Base-by-base conservation (phyloP, 2,888 invertebrate genomes). In the Dendrolimus houi region DNA sequence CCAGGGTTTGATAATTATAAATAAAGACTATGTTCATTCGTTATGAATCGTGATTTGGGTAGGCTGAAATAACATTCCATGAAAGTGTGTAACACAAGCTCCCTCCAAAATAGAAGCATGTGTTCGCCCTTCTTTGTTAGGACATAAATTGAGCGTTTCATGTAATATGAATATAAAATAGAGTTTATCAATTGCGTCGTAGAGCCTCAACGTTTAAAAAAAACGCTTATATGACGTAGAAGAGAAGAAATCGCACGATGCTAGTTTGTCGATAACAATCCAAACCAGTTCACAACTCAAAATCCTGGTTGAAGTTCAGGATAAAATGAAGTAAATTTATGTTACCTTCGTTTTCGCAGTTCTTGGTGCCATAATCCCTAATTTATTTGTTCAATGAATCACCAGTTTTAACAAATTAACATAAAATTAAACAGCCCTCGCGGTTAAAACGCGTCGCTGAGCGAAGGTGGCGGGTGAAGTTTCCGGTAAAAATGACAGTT, bases 401-500 rank as follows among this genome's bases (percentile, higher is more conserved):
- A 64, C 53, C 61, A 65, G 62, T 29, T 13, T 41, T n/a, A 54
- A 54, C 59, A 61, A 60, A 62, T 58, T 58, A 62, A 60, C 60
- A 57, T 62, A 60, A 55, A 54, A 53, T 14, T n/a, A 59, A 59
- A 57, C 52, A 55, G 42, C 53, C 53, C 55, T 54, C 14, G n/a
- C 41, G 52, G 55, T 17, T 58, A 62, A 63, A 65, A 60, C 62
- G 71, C 69, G 71, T 68, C 54, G 62, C 62, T 62, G 62, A 64
- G 68, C 72, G 69, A 68, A 69, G 72, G 71, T 71, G 70, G 72
- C 72, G 72, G 74, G 72, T 74, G 77, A 83, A 81, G 74, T 84
- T 85, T 83, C 86, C 85, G 85, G 86, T 77, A 72, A 83, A 47
- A 80, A 72, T 86, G 86, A 87, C 85, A 83, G 81, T 69, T 70